phyloP scores from a whole-genome alignment of 2,797 vertebrate genomes.

The Muscicapa striata region DNA sequence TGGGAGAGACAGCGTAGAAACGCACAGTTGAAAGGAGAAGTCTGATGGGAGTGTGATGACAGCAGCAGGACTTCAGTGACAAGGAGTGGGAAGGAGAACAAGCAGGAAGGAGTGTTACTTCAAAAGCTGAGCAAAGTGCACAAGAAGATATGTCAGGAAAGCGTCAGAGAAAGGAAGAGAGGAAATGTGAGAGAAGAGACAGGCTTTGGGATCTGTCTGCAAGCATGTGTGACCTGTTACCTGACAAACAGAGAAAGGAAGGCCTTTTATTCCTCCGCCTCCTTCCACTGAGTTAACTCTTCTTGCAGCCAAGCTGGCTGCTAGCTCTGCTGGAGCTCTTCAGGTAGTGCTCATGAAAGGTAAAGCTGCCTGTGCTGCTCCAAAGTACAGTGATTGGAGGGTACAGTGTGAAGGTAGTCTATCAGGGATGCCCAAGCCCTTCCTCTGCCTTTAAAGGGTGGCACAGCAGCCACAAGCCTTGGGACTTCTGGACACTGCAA shows the following conservation, averaged over 20 bases:
- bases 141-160: constrained; percentile 65
- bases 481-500: background rate
- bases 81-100: constrained; percentile 72
- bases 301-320: background rate
- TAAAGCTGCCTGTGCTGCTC: background rate
- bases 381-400: fast-evolving
- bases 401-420: fast-evolving
- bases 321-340: background rate
- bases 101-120: constrained; percentile 66
- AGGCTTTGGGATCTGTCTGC: constrained; percentile 48
- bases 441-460: background rate
- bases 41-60: constrained; percentile 71
- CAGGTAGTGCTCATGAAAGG: background rate
- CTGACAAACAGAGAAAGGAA: constrained; percentile 11
- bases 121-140: constrained; percentile 67
- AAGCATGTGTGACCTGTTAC: constrained; percentile 51
- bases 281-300: background rate
- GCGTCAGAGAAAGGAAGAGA: constrained; percentile 36
- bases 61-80: constrained; percentile 68
- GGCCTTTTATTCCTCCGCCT: background rate
- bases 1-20: constrained; percentile 67
- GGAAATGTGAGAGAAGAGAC: constrained; percentile 48
- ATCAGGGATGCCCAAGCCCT: background rate
- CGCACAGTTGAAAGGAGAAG: constrained; percentile 63
- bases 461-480: background rate